Evolutionary conservation across 64 coral and sea anemone species (phyloP).

Genomic region (Anthopleura sola): DNA sequence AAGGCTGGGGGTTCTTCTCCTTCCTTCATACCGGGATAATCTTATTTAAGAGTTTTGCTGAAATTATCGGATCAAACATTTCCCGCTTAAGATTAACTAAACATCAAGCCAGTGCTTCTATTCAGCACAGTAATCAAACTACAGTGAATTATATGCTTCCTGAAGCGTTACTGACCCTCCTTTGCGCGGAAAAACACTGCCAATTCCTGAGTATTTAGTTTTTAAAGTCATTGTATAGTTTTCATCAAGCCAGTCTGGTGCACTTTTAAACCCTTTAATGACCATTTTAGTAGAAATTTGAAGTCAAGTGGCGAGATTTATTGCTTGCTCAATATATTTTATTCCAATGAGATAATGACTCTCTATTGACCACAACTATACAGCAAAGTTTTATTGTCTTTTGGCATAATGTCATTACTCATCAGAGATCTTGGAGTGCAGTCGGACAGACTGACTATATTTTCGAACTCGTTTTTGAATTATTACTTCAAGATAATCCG

Average conservation of each 20-base stretch:
- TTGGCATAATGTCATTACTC: not conserved
- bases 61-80: slow-evolving; percentile 18
- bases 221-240: too few relatives aligned
- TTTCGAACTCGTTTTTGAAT: not conserved
- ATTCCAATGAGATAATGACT: not conserved
- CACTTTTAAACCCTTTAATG: not conserved
- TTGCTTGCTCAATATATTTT: not conserved
- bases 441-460: not conserved
- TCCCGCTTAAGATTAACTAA: not conserved
- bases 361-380: not conserved
- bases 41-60: slow-evolving; percentile 4
- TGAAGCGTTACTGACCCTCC: not conserved
- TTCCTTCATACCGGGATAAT: not conserved
- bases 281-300: not conserved
- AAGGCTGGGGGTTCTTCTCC: not conserved
- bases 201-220: too few relatives aligned
- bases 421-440: not conserved
- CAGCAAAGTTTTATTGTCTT: not conserved
- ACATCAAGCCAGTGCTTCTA: not conserved
- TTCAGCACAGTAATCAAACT: not conserved
- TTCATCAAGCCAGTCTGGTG: not conserved
- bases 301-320: slow-evolving; percentile 9
- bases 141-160: not conserved
- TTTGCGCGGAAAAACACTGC: not conserved
- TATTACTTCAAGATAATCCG: not conserved